Base-by-base conservation (phyloP, 1,140 invertebrate genomes). In the Panagrolaimus sp. region DNA sequence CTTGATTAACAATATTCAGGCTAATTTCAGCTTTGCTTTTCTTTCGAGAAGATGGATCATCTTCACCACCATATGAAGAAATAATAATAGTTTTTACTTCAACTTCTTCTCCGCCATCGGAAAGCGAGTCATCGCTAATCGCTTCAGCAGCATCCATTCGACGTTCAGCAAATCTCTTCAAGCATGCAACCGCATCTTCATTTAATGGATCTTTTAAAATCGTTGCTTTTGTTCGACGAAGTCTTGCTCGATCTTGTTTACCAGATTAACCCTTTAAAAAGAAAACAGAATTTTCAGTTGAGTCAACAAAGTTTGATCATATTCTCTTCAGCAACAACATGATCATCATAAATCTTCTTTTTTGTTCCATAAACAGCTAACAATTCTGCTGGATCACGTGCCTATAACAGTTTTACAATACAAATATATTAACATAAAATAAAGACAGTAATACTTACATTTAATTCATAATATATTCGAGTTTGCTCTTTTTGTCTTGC, bases 321-420 rank as follows among this genome's bases (percentile, higher is more conserved):
- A 4, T 38, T 38, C 32, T 38, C 92, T 66, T 90, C 88, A 43
- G 93, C 92, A 68, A 97, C 89, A 15, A 89, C 88, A 67, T 92
- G 91, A 86, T 99, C 95, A 71, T 98, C 86, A 85, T 97, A 91
- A 69, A 98, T 93, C 86, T 86, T n/a, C 95, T 95, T 87, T 98
- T 94, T 6, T 98, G 85, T 86, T 98, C 93, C 26, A 98, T 86
- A 87, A 98, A 98, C 82, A 97, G 92, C 12, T 93, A 58, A 21
- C 15, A 58, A 28, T 58, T 58, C 52, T 26, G 52, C 94, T 14
- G 96, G 96, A 86, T 99, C 96, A 69, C 90, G 90, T 90, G 46
- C 14, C 8, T 24, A n/a, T 43, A 64, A 45, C 47, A 47, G 69
- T n/a, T n/a, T n/a, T 17, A 76, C 71, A 69, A 15, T 21, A 8